Base-by-base conservation (phyloP, 2,888 invertebrate species). In the Mythimna lalbum region DNA sequence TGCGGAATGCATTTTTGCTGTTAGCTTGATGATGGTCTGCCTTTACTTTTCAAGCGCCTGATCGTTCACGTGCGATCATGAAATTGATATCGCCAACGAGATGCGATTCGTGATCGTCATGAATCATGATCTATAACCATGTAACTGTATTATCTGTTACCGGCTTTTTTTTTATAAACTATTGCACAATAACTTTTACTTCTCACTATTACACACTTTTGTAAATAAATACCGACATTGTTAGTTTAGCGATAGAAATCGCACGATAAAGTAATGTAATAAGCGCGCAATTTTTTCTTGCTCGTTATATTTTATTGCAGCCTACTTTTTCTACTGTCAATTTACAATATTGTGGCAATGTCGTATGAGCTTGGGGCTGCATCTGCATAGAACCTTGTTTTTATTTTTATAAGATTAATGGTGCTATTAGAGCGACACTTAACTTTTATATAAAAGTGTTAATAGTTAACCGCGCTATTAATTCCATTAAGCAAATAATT, bases 221-320 rank as follows among this genome's bases (percentile, higher is more conserved):
- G 82, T 84, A 71, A 87, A 88, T 83, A 87, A 90, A 86, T 86
- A 84, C 82, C 83, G 78, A 82, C 82, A 83, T 84, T 87, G 85
- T 86, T 86, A 82, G 82, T 84, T 76, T 82, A 81, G 81, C 76
- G 89, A 90, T 90, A 87, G 80, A 82, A 72, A 90, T 88, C 86
- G 85, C 87, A 85, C 86, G 82, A 85, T 87, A 83, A 87, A 87
- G 83, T 83, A 84, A 85, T 87, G 83, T 85, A 86, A 74, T 76
- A 76, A 75, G 73, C 73, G 68, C 53, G 60, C 66, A 62, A 73
- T 76, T 61, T 68, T 80, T 76, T 72, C 63, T 69, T 50, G 7
- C 49, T 73, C 64, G 67, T 62, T 73, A 69, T 57, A 74, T 78
- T 76, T 74, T 64, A 75, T 71, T 66, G 63, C 56, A 57, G 23